Conservation (phyloP, 2,888 invertebrate genomes). For the Coleophora deauratella region DNA sequence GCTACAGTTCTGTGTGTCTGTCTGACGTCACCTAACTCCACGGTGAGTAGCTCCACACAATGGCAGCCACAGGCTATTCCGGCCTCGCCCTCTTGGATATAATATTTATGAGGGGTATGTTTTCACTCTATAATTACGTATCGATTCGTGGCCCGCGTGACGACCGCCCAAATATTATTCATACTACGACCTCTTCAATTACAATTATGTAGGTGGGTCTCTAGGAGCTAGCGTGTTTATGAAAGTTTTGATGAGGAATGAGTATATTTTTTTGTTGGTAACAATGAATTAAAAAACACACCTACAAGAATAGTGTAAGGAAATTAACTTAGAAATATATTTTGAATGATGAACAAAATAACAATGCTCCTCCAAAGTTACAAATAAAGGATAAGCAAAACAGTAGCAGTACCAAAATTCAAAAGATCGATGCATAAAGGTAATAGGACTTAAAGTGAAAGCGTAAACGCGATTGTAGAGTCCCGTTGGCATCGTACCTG, state of each 20-base stretch:
- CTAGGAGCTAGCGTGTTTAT: conserved; percentile 1
- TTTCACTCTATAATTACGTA: conserved; percentile 71
- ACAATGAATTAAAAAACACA: not conserved
- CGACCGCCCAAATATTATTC: conserved; percentile 67
- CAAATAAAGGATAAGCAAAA: conserved; percentile 1
- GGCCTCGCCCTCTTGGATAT: conserved; percentile 64
- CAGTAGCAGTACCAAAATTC: conserved; percentile 2
- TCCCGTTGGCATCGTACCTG: conserved; percentile 68
- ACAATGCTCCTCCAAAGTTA: not conserved
- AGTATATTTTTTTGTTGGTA: not conserved
- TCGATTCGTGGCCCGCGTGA: conserved; percentile 59
- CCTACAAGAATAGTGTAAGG: not conserved
- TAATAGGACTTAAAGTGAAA: conserved; percentile 62
- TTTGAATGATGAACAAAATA: no score
- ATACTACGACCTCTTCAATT: conserved; percentile 58
- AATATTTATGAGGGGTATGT: conserved; percentile 69
- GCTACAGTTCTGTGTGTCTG: not conserved
- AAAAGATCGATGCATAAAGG: conserved; percentile 53
- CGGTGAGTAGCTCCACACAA: conserved; percentile 42
- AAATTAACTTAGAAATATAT: not conserved
- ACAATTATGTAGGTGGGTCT: conserved; percentile 38
- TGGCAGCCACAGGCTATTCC: conserved; percentile 60
- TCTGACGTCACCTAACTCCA: conserved; percentile 32
- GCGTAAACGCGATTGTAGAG: conserved; percentile 62
- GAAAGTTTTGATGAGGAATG: no score